Evolutionary conservation across 2,888 invertebrate species (phyloP), one percentile per base, ranked within the genome.

Genomic region (Macaria liturata): DNA sequence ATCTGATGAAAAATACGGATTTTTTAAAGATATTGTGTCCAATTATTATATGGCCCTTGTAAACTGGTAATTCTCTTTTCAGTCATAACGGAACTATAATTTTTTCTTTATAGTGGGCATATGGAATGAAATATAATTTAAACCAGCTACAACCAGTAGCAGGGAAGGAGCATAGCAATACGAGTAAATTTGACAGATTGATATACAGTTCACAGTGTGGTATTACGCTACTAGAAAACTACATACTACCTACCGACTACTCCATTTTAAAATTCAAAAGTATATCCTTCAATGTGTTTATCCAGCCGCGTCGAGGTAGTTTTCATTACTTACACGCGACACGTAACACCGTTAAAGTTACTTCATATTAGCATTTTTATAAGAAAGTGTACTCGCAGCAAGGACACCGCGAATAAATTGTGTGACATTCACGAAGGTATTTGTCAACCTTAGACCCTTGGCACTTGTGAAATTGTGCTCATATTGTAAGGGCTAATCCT

Each of bases 401-500:
- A 73, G 57, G 72, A 70, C 71, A 78, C 76, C 72, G 70, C 72
- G 34, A 37, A 37, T 37, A 37, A 84, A 87, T 86, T 79, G 83
- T 72, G 68, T 65, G 75, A 77, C 79, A 78, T 85, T 81, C 76
- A 77, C 76, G 70, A 72, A 66, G 64, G 78, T 78, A 86, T 88
- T 87, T 85, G 86, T 88, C 86, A 87, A 81, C 74, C 74, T 75
- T 74, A 78, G 76, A 81, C 84, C 81, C 84, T 78, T 81, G 80
- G 78, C 81, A 75, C 78, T 79, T 82, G 86, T 82, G 86, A 84
- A 89, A 89, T 86, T 84, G 86, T 86, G 81, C 88, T 90, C 88
- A 88, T 88, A 88, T 88, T 86, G 88, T 88, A 88, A 83, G 83
- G 89, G 84, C 88, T 90, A 88, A 89, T 89, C 89, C 88, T 80